A percentile compares a stretch with the other conserved stretches of the same genome.
Conservation (phyloP, 2,113 vertebrate species). For the Pristiophorus japonicus region DNA sequence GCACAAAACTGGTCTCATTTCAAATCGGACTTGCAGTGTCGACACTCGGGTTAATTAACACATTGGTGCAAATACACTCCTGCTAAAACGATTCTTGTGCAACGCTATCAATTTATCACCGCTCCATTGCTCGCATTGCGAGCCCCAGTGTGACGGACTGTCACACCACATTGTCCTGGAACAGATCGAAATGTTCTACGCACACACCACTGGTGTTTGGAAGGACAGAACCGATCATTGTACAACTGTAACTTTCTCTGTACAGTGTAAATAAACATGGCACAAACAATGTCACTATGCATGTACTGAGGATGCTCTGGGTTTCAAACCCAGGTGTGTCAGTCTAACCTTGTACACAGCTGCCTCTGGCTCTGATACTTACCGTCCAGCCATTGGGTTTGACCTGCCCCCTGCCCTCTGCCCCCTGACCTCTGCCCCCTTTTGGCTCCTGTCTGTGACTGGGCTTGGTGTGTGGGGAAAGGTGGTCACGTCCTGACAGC, state of each 20-base stretch:
- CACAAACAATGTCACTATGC: background rate
- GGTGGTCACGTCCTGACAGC: background rate
- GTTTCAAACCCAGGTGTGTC: background rate
- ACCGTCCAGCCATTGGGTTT: background rate
- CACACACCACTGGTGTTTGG: background rate
- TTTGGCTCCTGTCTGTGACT: background rate
- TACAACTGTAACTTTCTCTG: background rate
- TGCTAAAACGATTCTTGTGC: background rate
- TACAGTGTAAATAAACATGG: background rate
- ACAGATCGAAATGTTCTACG: background rate
- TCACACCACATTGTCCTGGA: background rate
- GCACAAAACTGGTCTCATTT: background rate
- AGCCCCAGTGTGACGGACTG: background rate
- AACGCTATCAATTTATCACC: background rate
- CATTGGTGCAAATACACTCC: background rate
- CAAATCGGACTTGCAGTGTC: background rate
- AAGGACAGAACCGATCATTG: background rate
- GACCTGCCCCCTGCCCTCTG: no score
- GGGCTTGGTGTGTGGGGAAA: background rate
- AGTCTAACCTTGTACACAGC: no score
- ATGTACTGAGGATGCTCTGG: background rate
- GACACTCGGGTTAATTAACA: background rate
- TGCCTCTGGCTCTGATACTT: background rate
- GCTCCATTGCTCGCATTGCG: background rate
- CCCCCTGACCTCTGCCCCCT: no score